Evolutionary conservation across 2,113 vertebrate species (phyloP).

Genomic region (Notothenia rossii): DNA sequence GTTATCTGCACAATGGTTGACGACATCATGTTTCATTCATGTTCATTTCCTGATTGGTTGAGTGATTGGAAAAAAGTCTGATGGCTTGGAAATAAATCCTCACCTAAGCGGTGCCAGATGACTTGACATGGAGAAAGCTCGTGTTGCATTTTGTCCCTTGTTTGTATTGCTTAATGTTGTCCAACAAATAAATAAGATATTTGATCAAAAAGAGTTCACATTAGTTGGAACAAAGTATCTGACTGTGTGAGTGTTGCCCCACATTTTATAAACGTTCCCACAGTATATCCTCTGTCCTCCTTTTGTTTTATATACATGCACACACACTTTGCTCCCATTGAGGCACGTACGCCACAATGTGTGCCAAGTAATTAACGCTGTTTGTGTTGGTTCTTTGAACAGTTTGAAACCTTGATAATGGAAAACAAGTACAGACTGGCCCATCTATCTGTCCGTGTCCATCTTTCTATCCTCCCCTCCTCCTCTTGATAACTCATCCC

Average conservation of each 20-base stretch:
- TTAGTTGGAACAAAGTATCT: neutral
- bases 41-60: neutral
- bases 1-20: neutral
- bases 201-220: neutral
- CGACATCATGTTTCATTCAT: neutral
- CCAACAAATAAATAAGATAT: neutral
- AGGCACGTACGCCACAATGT: conserved; percentile 42
- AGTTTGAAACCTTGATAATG: conserved; percentile 73
- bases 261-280: conserved; percentile 66
- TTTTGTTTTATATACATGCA: conserved; percentile 48
- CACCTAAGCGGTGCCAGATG: neutral
- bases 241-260: conserved; percentile 36
- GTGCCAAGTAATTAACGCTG: conserved; percentile 78
- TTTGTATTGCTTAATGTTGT: neutral
- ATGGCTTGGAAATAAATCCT: neutral
- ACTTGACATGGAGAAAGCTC: neutral
- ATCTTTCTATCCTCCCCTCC: conserved; percentile 10
- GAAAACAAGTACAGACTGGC: conserved; percentile 74
- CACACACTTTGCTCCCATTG: conserved; percentile 44
- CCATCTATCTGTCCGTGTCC: conserved; percentile 44
- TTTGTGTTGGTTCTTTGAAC: conserved; percentile 73
- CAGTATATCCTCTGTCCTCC: conserved; percentile 31
- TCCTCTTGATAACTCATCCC: conserved; percentile 27
- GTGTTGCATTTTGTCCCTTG: neutral
- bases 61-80: neutral